These are phyloP conservation scores for Petrocephalus sullivani DNA, from an alignment of 2,797 vertebrate species.

Conservation along the genomic window DNA sequence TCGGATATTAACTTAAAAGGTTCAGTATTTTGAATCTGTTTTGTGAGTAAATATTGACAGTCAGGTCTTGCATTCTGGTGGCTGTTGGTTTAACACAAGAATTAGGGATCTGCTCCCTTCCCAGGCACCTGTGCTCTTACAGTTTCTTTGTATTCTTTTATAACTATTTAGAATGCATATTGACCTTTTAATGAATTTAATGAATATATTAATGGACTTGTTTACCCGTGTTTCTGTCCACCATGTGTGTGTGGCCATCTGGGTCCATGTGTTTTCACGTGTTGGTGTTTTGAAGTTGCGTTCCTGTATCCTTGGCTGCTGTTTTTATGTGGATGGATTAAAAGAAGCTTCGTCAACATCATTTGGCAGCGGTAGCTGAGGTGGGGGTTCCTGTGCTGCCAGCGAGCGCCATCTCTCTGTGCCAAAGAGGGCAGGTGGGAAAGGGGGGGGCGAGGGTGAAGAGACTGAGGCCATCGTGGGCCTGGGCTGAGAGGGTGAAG, in stretches of 20 bases:
- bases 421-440: neutral
- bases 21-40: constrained; percentile 34
- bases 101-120: neutral
- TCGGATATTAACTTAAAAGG: constrained; percentile 42
- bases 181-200: neutral
- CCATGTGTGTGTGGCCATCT: neutral
- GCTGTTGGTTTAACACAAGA: constrained; percentile 5
- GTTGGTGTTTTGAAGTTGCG: neutral
- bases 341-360: neutral
- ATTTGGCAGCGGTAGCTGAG: neutral
- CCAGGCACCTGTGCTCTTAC: neutral
- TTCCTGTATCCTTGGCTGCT: neutral
- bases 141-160: neutral
- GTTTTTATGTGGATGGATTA: neutral
- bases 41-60: constrained; percentile 29
- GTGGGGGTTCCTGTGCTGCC: neutral
- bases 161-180: neutral
- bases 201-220: neutral
- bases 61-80: constrained; percentile 21
- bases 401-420: neutral
- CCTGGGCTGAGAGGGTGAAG: neutral
- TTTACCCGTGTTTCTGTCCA: neutral
- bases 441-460: neutral
- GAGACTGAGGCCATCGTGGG: neutral
- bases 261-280: neutral